Evolutionary conservation across 2,888 invertebrate species (phyloP).

Genomic region (Clivina fossor): DNA sequence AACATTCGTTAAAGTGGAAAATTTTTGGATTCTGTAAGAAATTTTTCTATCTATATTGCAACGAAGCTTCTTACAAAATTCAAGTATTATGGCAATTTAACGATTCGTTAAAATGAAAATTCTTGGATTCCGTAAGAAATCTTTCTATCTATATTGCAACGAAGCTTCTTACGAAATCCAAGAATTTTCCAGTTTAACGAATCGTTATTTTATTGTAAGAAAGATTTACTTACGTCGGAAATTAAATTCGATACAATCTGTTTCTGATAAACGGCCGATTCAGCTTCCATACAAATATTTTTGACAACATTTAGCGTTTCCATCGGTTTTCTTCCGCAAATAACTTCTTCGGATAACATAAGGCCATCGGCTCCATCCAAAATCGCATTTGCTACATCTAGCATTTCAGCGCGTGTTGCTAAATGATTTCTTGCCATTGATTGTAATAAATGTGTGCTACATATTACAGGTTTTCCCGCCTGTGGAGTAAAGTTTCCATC

Average conservation of each 20-base stretch:
- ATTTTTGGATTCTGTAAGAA: too few species aligned
- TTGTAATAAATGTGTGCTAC: constrained; percentile 79
- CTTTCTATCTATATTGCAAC: too few species aligned
- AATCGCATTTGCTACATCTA: constrained; percentile 90
- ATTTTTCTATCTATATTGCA: too few species aligned
- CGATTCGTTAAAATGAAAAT: too few species aligned
- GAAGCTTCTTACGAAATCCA: too few species aligned
- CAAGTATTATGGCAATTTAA: neutral
- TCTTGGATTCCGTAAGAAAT: too few species aligned
- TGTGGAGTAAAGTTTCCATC: too few species aligned
- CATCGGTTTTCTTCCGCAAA: constrained; percentile 73
- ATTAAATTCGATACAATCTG: constrained; percentile 74
- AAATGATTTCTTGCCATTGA: constrained; percentile 79
- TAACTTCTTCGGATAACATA: constrained; percentile 80
- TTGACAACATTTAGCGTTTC: constrained; percentile 71
- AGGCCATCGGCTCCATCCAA: constrained; percentile 89
- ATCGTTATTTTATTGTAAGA: neutral
- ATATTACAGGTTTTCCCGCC: constrained; percentile 84
- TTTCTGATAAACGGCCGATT: constrained; percentile 80
- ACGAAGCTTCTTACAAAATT: too few species aligned
- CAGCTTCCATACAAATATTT: constrained; percentile 82
- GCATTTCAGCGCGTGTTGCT: constrained; percentile 76
- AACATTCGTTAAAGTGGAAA: too few species aligned
- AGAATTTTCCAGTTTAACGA: too few species aligned
- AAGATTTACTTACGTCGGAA: constrained; percentile 50